A percentile compares a stretch with the other conserved stretches of the same genome.
Conservation (phyloP, 2,797 vertebrate genomes). For the Eospalax fontanierii region DNA sequence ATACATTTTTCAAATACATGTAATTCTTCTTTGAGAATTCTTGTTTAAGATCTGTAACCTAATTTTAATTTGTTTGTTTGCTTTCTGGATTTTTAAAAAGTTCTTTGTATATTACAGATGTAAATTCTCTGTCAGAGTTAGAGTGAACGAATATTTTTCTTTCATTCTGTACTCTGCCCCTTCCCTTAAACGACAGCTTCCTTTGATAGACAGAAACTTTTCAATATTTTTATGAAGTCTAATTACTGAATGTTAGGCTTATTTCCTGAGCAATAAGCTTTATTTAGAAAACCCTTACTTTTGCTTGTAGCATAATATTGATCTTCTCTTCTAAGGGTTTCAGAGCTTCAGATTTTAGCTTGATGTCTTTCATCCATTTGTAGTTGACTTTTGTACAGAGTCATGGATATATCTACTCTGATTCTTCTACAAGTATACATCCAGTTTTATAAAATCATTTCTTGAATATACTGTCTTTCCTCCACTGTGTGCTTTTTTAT, state of each 20-base stretch:
- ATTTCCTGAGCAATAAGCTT: not conserved
- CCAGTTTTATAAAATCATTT: not conserved
- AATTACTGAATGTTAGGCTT: not conserved
- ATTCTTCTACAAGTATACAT: not conserved
- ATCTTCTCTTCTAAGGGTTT: not conserved
- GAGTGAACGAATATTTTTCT: not conserved
- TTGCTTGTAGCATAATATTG: not conserved
- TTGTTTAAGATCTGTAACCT: not conserved
- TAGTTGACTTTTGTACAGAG: not conserved
- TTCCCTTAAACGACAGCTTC: not conserved
- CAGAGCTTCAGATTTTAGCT: not conserved
- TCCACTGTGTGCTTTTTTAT: not conserved
- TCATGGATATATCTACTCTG: not conserved
- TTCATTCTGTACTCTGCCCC: not conserved
- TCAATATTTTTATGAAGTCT: not conserved
- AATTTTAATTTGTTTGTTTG: not conserved
- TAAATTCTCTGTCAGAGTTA: not conserved
- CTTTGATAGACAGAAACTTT: not conserved
- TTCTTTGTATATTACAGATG: not conserved
- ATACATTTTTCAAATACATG: no score
- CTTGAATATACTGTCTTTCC: not conserved
- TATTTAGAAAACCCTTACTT: not conserved
- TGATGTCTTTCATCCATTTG: not conserved
- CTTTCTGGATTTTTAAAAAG: not conserved
- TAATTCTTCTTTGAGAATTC: not conserved